phyloP scores from a whole-genome alignment of 2,888 invertebrate genomes.

The Cataglyphis altisquamis region DNA sequence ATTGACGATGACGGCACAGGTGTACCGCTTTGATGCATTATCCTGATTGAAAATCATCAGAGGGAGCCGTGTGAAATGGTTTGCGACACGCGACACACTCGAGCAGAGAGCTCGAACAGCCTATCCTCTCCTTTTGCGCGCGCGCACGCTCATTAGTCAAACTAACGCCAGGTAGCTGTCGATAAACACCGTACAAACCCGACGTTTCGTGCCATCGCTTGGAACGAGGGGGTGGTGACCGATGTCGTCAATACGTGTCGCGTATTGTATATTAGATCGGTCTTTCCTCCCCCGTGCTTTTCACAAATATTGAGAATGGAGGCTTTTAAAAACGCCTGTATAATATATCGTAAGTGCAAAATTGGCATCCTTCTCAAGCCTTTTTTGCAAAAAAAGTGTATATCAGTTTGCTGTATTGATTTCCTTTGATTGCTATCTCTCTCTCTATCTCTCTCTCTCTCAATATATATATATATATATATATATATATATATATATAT shows the following conservation, averaged over 20 bases:
- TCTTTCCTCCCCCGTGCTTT: background rate
- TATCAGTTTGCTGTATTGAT: background rate
- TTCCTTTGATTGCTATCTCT: no score
- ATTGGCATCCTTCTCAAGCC: background rate
- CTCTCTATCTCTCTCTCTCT: no score
- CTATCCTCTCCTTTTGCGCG: background rate
- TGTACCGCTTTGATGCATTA: constrained; percentile 41
- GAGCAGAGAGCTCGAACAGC: background rate
- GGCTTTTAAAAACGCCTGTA: background rate
- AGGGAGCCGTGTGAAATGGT: constrained; percentile 37
- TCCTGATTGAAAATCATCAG: constrained; percentile 57
- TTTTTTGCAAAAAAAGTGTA: background rate
- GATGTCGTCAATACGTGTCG: constrained; percentile 23
- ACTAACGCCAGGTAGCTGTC: constrained; percentile 35
- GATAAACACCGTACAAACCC: constrained; percentile 37
- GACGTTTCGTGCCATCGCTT: constrained; percentile 9
- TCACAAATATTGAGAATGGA: constrained; percentile 1
- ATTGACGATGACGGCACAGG: background rate
- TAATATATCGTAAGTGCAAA: constrained; percentile 6
- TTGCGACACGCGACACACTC: background rate
- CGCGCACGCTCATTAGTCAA: constrained; percentile 41
- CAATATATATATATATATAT: no score
- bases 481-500: no score
- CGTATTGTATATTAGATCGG: constrained; percentile 10
- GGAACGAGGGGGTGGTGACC: constrained; percentile 19